Percentiles rank a stretch among this genome's conserved stretches.
Evolutionary conservation across 2,888 invertebrate genomes (phyloP).

Genomic region (Tanytarsus gracilentus): DNA sequence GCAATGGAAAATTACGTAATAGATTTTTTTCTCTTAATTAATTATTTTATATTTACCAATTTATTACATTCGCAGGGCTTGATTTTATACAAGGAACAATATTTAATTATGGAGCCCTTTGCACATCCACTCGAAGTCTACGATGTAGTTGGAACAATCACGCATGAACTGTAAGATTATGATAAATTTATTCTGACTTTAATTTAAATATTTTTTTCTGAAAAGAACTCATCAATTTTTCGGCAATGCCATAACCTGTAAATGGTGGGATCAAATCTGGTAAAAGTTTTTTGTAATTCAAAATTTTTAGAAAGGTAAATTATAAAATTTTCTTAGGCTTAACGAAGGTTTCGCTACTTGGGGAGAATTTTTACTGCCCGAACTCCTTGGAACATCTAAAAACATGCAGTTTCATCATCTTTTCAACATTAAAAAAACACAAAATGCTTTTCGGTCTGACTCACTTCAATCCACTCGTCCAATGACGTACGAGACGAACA

Average conservation of each 20-base stretch:
- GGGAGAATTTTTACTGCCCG: not conserved
- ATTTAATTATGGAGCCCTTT: not conserved
- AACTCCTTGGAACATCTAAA: not conserved
- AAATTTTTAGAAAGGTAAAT: not conserved
- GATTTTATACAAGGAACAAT: slow-evolving; percentile 20
- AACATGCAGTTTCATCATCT: not conserved
- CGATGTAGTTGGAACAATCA: not conserved
- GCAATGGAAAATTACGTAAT: not conserved
- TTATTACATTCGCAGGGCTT: not conserved
- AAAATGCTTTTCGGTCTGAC: slow-evolving; percentile 7
- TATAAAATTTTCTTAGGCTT: not conserved
- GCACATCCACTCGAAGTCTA: slow-evolving; percentile 5
- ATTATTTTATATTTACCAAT: not conserved
- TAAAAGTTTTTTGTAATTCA: not conserved
- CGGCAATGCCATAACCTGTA: not conserved
- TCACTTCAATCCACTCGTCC: not conserved
- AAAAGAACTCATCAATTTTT: slow-evolving; percentile 14
- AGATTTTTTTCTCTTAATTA: not conserved
- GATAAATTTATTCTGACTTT: not conserved
- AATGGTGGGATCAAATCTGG: slow-evolving; percentile 21
- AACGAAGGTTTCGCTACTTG: slow-evolving; percentile 23
- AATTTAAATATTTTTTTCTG: not conserved
- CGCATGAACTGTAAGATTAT: slow-evolving; percentile 14
- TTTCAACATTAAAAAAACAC: not conserved
- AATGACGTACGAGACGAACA: not conserved